Evolutionary conservation across 2,113 vertebrate genomes (phyloP), one percentile per base, ranked within the genome.

Genomic region (Gallinago media): DNA sequence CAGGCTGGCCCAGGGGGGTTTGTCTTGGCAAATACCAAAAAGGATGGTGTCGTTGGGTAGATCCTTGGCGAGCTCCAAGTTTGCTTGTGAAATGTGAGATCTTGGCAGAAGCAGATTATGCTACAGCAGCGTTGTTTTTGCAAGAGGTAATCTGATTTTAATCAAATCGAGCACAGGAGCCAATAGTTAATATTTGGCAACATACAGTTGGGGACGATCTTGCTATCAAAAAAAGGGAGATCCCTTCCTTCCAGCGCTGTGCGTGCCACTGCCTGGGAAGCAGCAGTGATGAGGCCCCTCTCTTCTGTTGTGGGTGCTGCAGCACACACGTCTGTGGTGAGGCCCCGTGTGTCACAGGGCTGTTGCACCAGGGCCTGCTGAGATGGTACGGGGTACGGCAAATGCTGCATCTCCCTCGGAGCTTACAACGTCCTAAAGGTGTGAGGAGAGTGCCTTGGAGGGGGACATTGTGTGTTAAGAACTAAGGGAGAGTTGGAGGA

Each of bases 271-370:
- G 38, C 31, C 40, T 5, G 12, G 86, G 54, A 81, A 84, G 40
- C 71, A 92, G 49, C 25, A 49, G 47, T 34, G 52, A 71, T 74
- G 70, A 59, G 34, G 56, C 85, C 8, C 63, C 71, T 44, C 56
- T 94, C 32, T 75, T 84, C 67, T 74, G 15, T 73, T 96, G 76
- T 91, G 91, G n/a, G 25, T 89, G 72, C 65, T 92, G 91, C 61
- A 86, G 46, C 52, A 21, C 72, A 78, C 91, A 55, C 56, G 94
- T 92, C 63, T 38, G 52, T 91, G 88, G 80, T 93, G 94, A 95
- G 73, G 96, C 94, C 95, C 50, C 72, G 62, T 91, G 94, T 95
- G 94, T 95, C 50, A 38, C 90, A 92, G 96, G 92, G 68, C 56
- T 91, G 38, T 87, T 93, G 59, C 72, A 84, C 44, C 44, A 86